Conservation (phyloP, 2,888 invertebrate species). For the Shargacucullia verbasci region DNA sequence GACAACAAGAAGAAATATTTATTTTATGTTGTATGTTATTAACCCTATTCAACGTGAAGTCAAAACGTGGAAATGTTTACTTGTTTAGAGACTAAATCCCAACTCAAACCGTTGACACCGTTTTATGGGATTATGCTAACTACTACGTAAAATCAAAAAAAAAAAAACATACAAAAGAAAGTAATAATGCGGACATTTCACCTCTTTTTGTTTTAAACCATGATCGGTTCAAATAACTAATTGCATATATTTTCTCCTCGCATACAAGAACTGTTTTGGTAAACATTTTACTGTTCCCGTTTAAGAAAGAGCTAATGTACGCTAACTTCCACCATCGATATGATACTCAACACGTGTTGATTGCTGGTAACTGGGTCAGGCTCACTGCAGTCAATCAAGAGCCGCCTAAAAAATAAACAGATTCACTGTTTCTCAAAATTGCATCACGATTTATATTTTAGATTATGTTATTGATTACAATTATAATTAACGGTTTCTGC, state of each 20-base stretch:
- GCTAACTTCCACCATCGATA: slow-evolving; percentile 56
- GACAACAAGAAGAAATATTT: too few relatives aligned
- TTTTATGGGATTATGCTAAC: too few relatives aligned
- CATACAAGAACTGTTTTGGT: slow-evolving; percentile 30
- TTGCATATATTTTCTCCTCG: slow-evolving; percentile 31
- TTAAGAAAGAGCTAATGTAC: slow-evolving; percentile 49
- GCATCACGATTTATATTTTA: slow-evolving; percentile 30
- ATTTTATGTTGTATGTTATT: too few relatives aligned
- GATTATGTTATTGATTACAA: too few relatives aligned
- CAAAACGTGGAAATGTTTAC: too few relatives aligned
- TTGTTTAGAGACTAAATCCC: too few relatives aligned
- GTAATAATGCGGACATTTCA: slow-evolving; percentile 9
- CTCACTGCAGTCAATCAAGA: slow-evolving; percentile 77
- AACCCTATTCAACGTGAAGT: too few relatives aligned
- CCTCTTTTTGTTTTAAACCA: slow-evolving; percentile 3
- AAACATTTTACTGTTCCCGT: slow-evolving; percentile 50
- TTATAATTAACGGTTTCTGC: too few relatives aligned
- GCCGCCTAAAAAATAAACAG: slow-evolving; percentile 74
- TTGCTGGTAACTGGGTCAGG: slow-evolving; percentile 73
- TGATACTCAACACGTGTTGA: slow-evolving; percentile 74
- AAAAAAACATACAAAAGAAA: too few relatives aligned
- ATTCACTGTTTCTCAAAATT: slow-evolving; percentile 59
- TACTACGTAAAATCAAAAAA: too few relatives aligned
- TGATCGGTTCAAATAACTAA: slow-evolving; percentile 12
- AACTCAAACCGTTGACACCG: too few relatives aligned